phyloP scores from a whole-genome alignment of 2,113 vertebrate species.

The Erythrolamprus reginae region DNA sequence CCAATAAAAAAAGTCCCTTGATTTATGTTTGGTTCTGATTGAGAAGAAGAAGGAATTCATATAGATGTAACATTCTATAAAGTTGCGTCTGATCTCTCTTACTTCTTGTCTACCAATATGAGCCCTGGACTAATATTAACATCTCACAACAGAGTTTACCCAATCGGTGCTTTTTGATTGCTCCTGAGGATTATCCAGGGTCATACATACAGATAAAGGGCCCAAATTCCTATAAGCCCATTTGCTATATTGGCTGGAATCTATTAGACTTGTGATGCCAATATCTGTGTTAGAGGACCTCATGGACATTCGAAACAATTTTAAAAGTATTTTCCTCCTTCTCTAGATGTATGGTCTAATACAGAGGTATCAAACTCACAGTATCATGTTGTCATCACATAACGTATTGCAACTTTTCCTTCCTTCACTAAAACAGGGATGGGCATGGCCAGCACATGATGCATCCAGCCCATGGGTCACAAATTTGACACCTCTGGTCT shows the following conservation, averaged over 20 bases:
- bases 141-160: background rate
- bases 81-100: background rate
- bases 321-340: background rate
- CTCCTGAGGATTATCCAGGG: background rate
- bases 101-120: background rate
- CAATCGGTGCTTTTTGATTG: background rate
- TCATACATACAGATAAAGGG: background rate
- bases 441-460: no score
- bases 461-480: no score
- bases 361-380: no score
- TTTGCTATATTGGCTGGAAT: background rate
- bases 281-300: background rate
- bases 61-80: background rate
- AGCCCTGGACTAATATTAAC: background rate
- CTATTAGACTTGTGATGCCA: background rate
- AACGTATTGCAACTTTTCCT: no score
- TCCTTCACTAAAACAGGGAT: no score
- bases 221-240: background rate
- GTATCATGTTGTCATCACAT: no score
- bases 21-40: background rate
- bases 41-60: background rate
- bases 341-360: background rate
- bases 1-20: background rate
- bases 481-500: background rate
- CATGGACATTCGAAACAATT: background rate